Percentiles rank a stretch among this genome's conserved stretches.
These are phyloP conservation scores for Monarcha castaneiventris DNA, from an alignment of 2,113 vertebrate genomes.

Conservation along the genomic window DNA sequence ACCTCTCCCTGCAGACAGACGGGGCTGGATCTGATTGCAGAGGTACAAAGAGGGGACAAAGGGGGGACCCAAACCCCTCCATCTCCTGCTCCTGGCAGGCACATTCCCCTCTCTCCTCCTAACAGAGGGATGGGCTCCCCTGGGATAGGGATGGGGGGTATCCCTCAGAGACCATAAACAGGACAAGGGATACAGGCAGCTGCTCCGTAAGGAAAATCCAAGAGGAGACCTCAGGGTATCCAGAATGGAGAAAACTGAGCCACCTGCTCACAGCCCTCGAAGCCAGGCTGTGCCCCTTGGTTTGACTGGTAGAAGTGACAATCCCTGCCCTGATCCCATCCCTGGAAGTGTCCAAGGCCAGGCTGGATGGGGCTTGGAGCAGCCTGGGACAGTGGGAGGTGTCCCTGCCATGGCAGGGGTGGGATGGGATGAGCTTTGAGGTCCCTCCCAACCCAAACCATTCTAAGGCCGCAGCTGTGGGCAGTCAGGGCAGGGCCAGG, in stretches of 20 bases:
- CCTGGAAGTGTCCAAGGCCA: neutral
- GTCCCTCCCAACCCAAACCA: neutral
- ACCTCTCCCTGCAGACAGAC: neutral
- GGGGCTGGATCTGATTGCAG: neutral
- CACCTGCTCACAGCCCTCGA: neutral
- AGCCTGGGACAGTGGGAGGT: neutral
- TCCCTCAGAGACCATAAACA: neutral
- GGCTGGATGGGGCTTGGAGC: neutral
- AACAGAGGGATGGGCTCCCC: neutral
- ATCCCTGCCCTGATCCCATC: neutral
- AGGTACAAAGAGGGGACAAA: neutral
- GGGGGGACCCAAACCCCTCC: neutral
- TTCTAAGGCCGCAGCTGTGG: fast-evolving
- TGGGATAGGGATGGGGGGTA: neutral
- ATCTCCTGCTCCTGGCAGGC: neutral
- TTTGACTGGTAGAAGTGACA: neutral
- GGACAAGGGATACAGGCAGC: neutral
- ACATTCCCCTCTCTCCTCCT: neutral
- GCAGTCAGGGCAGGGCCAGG: neutral
- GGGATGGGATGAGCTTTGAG: fast-evolving
- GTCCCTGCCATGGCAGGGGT: neutral
- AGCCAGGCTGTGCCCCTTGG: neutral
- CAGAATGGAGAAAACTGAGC: neutral
- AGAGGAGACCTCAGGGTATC: neutral
- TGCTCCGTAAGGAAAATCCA: neutral